These are phyloP conservation scores for Leptopilina syphax DNA, from an alignment of 2,888 invertebrate genomes.

Conservation along the genomic window DNA sequence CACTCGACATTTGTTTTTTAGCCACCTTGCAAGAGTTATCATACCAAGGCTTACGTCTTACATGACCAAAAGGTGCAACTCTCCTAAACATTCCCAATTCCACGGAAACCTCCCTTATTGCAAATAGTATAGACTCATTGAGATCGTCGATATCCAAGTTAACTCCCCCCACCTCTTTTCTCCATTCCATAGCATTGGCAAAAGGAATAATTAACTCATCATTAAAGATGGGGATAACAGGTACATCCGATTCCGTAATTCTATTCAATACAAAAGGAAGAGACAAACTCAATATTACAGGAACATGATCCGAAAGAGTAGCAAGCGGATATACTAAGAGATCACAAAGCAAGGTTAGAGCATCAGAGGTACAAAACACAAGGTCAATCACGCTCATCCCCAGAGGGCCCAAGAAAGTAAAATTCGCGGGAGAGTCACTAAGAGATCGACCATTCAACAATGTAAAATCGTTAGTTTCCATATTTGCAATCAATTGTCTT, in stretches of 20 bases:
- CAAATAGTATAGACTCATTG: neutral
- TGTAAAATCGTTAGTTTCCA: slow-evolving; percentile 3
- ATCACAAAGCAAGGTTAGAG: neutral
- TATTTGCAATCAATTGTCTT: neutral
- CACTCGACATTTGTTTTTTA: neutral
- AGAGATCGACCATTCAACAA: neutral
- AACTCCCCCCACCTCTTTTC: neutral
- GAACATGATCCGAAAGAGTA: slow-evolving; percentile 12
- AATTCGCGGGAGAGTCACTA: slow-evolving; percentile 9
- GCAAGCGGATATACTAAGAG: neutral
- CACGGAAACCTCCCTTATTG: neutral
- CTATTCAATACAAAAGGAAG: neutral
- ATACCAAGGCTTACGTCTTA: neutral
- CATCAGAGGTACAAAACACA: neutral
- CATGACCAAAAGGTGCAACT: neutral
- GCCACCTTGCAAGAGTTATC: neutral
- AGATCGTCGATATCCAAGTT: neutral
- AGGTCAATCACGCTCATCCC: slow-evolving; percentile 15
- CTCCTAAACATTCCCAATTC: neutral
- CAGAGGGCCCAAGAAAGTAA: neutral
- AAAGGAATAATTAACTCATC: neutral
- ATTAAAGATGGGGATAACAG: neutral
- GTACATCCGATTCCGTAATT: neutral
- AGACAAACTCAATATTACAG: neutral
- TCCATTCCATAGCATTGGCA: neutral